Percentiles rank a stretch among this genome's conserved stretches.
These are phyloP conservation scores for Moxostoma hubbsi DNA, from an alignment of 2,797 vertebrate species.

Conservation along the genomic window DNA sequence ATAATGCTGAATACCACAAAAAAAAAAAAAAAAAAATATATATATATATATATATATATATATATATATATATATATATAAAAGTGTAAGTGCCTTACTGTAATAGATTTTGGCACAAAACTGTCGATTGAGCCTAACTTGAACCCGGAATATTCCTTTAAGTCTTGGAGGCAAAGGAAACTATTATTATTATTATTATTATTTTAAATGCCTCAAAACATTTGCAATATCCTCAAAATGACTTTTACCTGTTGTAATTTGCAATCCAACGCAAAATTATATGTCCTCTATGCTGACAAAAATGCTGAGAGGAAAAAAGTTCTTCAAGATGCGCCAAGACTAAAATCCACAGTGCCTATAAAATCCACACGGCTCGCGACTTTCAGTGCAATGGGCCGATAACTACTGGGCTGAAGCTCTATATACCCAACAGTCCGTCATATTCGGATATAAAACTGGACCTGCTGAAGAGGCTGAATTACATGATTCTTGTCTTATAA, in stretches of 20 bases:
- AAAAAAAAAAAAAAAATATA: too few species aligned
- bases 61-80: too few species aligned
- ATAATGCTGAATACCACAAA: too few species aligned
- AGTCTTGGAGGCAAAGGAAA: too few species aligned
- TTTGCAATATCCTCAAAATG: too few species aligned
- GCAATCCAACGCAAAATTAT: slow-evolving; percentile 54
- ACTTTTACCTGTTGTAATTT: slow-evolving; percentile 35
- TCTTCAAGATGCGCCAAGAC: slow-evolving; percentile 62
- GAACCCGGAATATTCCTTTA: too few species aligned
- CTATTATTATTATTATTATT: too few species aligned
- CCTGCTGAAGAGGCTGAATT: slow-evolving; percentile 72
- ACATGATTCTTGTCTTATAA: slow-evolving; percentile 78
- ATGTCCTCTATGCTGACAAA: slow-evolving; percentile 51
- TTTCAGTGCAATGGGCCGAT: slow-evolving; percentile 61
- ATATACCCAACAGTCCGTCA: slow-evolving; percentile 79
- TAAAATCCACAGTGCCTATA: slow-evolving; percentile 70
- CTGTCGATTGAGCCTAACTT: too few species aligned
- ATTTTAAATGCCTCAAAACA: too few species aligned
- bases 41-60: too few species aligned
- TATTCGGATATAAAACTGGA: slow-evolving; percentile 62
- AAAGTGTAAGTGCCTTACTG: too few species aligned
- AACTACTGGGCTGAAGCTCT: slow-evolving; percentile 67
- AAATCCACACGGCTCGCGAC: slow-evolving; percentile 68
- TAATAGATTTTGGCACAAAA: too few species aligned
- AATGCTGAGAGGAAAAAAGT: slow-evolving; percentile 31